Base-by-base conservation (phyloP, 2,113 vertebrate species). In the Nyctereutes procyonoides region DNA sequence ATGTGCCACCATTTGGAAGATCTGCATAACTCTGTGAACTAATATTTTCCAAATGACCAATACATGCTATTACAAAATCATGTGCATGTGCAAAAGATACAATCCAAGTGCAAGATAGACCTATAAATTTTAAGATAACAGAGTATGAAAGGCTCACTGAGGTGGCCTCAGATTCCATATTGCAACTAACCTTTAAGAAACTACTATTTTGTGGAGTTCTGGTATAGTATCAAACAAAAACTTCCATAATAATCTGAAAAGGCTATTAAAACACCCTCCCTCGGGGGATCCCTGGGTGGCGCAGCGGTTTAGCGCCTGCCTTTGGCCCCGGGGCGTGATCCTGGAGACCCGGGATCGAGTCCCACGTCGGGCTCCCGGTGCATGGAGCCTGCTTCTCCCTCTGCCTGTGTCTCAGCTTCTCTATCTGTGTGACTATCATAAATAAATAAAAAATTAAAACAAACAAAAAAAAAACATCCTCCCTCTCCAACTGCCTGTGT, bases 1-100 rank as follows among this genome's bases (percentile, higher is more conserved):
- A 77, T 35, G 16, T 82, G 65, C 71, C 74, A 92, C 76, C 69
- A 90, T 96, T 80, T 94, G 43, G 62, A 95, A 95, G 69, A 95
- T n/a, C 51, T 80, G 12, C 5, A 19, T 55, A 93, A 90, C 51
- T 93, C 53, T 91, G 32, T 43, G 65, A 96, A 76, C 62, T 71
- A 84, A 24, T 88, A 71, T 63, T 94, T 97, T 92, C 84, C 60
- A 93, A 93, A 96, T 90, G 56, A 92, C 22, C 63, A 96, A 91
- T 20, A 73, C 17, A 91, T 28, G 32, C 56, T 67, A 26, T 88
- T 60, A 95, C 67, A 94, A 94, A 90, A 93, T 91, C 63, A 94
- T 35, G 1, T 35, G 1, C 38, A 32, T 26, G 15, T 19, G 14
- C 26, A 73, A 79, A 71, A 90, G 43, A 82, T 62, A 84, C 3